Evolutionary conservation across 1,140 invertebrate species (phyloP), one percentile per base, ranked within the genome.

Genomic region (Meloidogyne chitwoodi): DNA sequence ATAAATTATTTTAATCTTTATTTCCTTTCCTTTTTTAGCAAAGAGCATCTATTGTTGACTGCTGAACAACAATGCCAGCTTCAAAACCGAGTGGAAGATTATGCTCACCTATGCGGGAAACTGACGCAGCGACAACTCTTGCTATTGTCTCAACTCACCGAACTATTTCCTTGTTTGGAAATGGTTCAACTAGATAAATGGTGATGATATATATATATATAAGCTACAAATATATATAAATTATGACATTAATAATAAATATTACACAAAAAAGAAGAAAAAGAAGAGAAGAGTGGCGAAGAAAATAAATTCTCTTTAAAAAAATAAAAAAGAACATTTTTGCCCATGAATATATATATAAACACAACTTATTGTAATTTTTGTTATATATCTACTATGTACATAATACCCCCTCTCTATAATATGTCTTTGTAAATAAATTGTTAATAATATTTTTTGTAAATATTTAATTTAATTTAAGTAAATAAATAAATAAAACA

Each of bases 131-230:
- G 61, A 70, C 68, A 70, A 10, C 68, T 70, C 12, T 70, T 44
- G 68, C 61, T 70, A 26, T 27, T 70, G 44, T 56, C 19, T 61
- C 44, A 70, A 70, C 68, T 70, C 68, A 70, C 29, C 31, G 68
- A 70, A 38, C 16, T 34, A 26, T 70, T 70, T 38, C 24, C 68
- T 26, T 44, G 61, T 44, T n/a, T 70, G 14, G 68, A 70, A 22
- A 29, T 70, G 44, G 61, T 70, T 27, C 68, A 70, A 70, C 10
- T 70, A 14, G 68, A 70, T 34, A 70, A 48, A 56, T 56, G 19
- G 48, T 56, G n/a, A 56, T n/a, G 5, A 6, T n/a, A 56, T n/a
- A 4, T 56, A 56, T n/a, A 22, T 56, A 56, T 8, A n/a, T 56
- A n/a, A n/a, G n/a, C n/a, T n/a, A n/a, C n/a, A n/a, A n/a, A n/a